Evolutionary conservation across 2,113 vertebrate species (phyloP).

Genomic region (Pleuronectes platessa): DNA sequence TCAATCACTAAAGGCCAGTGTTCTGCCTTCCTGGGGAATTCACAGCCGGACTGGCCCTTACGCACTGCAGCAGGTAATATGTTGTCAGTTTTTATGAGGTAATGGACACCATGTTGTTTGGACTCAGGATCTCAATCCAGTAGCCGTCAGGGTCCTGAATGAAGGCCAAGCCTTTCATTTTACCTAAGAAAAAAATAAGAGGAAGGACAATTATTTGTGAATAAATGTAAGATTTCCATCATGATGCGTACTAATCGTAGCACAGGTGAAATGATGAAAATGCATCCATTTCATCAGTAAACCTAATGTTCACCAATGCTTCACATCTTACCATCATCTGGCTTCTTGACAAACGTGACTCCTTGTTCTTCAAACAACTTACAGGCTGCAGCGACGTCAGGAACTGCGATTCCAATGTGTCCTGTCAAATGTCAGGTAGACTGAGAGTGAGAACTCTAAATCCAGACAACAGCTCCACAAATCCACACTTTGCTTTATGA

Average conservation of each 20-base stretch:
- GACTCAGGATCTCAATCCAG: slow-evolving; percentile 98
- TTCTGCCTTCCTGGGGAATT: slow-evolving; percentile 29
- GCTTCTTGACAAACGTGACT: slow-evolving; percentile 97
- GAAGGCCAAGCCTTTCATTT: slow-evolving; percentile 98
- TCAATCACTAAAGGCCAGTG: background rate
- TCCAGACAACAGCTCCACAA: background rate
- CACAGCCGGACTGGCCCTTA: slow-evolving; percentile 15
- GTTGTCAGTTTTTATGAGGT: slow-evolving; percentile 72
- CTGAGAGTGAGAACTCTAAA: background rate
- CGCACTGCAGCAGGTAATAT: slow-evolving; percentile 14
- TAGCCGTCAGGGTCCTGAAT: slow-evolving; percentile 99
- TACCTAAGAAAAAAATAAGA: slow-evolving; percentile 81
- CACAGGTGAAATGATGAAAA: background rate
- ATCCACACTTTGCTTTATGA: background rate
- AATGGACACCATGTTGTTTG: slow-evolving; percentile 90
- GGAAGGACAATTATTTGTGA: background rate
- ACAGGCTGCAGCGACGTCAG: slow-evolving; percentile 92
- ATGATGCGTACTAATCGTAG: no score
- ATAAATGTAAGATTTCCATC: background rate
- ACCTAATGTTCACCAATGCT: background rate
- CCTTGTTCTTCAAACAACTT: slow-evolving; percentile 94
- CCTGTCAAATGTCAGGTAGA: slow-evolving; percentile 76
- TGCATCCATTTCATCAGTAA: background rate
- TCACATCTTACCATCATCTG: slow-evolving; percentile 89
- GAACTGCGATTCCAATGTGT: slow-evolving; percentile 96